phyloP scores from a whole-genome alignment of 2,797 vertebrate species.

The Pseudomugil gertrudae region DNA sequence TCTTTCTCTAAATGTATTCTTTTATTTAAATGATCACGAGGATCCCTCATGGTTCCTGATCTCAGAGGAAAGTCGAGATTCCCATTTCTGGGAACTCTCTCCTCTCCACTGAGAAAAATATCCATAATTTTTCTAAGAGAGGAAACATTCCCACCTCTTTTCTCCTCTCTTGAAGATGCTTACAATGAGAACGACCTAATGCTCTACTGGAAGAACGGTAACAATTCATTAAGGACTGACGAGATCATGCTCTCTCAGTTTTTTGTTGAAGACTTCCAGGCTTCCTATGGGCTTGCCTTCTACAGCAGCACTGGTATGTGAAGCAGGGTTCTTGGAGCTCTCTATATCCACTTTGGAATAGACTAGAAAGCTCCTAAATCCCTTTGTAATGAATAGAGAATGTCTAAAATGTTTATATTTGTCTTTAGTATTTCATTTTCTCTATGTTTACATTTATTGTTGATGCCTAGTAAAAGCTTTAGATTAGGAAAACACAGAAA shows the following conservation, averaged over 20 bases:
- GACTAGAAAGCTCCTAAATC: conserved; percentile 36
- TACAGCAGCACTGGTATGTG: conserved; percentile 94
- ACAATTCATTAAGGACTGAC: conserved; percentile 92
- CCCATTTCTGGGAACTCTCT: conserved; percentile 22
- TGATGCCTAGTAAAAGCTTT: background rate
- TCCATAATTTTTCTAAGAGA: conserved; percentile 61
- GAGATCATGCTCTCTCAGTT: conserved; percentile 94
- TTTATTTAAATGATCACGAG: background rate
- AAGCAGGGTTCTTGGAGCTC: conserved; percentile 20
- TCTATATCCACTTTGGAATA: conserved; percentile 35
- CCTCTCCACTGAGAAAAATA: conserved; percentile 61
- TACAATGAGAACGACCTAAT: conserved; percentile 95
- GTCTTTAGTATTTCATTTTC: background rate
- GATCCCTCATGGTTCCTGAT: conserved; percentile 50
- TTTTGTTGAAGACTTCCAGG: conserved; percentile 94
- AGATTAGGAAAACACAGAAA: too few relatives aligned
- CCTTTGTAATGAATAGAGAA: background rate
- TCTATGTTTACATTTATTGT: background rate
- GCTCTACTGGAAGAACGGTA: conserved; percentile 94
- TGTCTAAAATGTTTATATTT: background rate
- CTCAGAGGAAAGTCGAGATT: conserved; percentile 55
- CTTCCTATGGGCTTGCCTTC: conserved; percentile 92
- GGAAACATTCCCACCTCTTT: conserved; percentile 22
- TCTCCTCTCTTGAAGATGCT: conserved; percentile 85
- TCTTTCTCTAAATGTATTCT: background rate